Evolutionary conservation across 2,797 vertebrate species (phyloP), one percentile per base, ranked within the genome.

Genomic region (Schizothorax lantsangensis): DNA sequence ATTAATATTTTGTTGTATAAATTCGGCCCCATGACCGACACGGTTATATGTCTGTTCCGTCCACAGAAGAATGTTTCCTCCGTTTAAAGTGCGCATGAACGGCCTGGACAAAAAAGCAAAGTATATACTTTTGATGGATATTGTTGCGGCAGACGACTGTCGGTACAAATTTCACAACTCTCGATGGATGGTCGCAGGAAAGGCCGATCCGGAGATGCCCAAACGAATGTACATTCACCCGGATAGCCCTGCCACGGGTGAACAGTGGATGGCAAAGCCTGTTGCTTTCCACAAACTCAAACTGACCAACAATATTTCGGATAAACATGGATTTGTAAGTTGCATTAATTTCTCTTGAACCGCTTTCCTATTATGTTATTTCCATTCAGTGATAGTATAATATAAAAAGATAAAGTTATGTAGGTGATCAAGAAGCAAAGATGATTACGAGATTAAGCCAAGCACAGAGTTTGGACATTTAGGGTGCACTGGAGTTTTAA

Each of bases 321-420:
- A 99, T 92, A 99, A 99, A 89, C 98, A 99, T n/a, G 98, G 98
- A 95, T 99, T 97, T 96, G 98, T 99, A 95, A 97, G 97, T 98
- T 91, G 7, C 8, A 38, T 84, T 4, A 21, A 17, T 17, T 38
- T 66, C 8, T 38, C 10, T 78, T 36, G 26, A 49, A 45, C 4
- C 9, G 30, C 14, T 2, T 38, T 59, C 5, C 10, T 80, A n/a
- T 30, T 38, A 21, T 54, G 15, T 40, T 69, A 38, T 54, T 33
- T 59, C 7, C 2, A 57, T 69, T 30, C 8, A 6, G 26, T 23
- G 26, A 30, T 26, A 30, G 23, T 57, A 15, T n/a, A 64, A 26
- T 1, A 47, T 33, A 26, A 21, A 23, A 73, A 73, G 11, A 6
- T 71, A 45, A 66, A 74, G 52, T 83, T 74, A 40, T 59, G n/a